Conservation (phyloP, 2,888 invertebrate species). For the Tanaodytes sp. region DNA sequence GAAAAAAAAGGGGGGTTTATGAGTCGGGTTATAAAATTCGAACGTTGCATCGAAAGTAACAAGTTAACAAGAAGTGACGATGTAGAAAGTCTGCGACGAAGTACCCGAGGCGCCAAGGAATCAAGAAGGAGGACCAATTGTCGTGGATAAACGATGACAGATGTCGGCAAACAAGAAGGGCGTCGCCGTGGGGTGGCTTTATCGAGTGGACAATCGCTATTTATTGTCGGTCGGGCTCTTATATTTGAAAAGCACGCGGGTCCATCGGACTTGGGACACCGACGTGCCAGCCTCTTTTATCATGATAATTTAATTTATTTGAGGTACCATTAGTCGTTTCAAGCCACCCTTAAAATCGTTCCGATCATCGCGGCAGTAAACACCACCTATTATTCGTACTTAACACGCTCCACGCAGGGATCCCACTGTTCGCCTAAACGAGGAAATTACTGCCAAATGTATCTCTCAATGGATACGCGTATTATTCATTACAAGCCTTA, state of each 20-base stretch:
- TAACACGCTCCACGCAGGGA: constrained; percentile 59
- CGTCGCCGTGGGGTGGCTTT: constrained; percentile 60
- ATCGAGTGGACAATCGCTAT: constrained; percentile 70
- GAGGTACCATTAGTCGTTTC: constrained; percentile 68
- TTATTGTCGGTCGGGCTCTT: constrained; percentile 60
- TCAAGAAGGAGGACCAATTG: constrained; percentile 49
- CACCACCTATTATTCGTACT: constrained; percentile 68
- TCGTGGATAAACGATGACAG: constrained; percentile 68
- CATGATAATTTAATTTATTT: constrained; percentile 72
- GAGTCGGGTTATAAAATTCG: no score
- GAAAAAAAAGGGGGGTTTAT: no score
- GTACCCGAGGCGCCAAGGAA: constrained; percentile 44
- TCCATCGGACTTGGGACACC: constrained; percentile 41
- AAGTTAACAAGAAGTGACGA: no score
- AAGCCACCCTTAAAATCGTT: constrained; percentile 66
- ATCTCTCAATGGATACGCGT: constrained; percentile 32
- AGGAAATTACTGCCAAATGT: constrained; percentile 54
- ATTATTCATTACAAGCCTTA: constrained; percentile 14
- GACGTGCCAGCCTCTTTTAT: constrained; percentile 62
- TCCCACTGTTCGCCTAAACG: constrained; percentile 58
- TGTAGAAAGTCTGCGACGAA: constrained; percentile 12
- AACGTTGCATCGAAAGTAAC: no score
- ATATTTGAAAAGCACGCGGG: constrained; percentile 54
- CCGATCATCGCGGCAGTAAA: constrained; percentile 69
- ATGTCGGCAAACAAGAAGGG: constrained; percentile 71